Conservation (phyloP, 2,113 vertebrate genomes). For the Zapus hudsonius region DNA sequence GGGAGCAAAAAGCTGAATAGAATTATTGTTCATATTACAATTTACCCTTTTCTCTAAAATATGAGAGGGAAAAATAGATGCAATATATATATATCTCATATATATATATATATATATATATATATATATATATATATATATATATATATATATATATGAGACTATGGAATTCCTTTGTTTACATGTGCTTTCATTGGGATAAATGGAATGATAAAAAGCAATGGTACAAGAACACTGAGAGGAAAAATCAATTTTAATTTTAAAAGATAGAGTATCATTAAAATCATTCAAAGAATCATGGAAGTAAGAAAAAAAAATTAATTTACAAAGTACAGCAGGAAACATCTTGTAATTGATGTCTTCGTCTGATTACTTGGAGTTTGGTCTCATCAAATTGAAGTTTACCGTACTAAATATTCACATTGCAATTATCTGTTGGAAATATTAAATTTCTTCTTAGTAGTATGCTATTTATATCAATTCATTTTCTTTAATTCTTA, state of each 20-base stretch:
- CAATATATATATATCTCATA: background rate
- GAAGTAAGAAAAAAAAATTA: background rate
- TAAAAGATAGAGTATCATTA: background rate
- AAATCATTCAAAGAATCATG: background rate
- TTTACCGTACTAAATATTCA: background rate
- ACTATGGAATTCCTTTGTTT: background rate
- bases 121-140: no score
- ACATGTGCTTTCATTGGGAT: background rate
- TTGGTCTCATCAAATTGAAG: background rate
- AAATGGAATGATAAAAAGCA: background rate
- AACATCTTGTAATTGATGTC: background rate
- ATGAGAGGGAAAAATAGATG: background rate
- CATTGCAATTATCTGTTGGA: background rate
- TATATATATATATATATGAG: no score
- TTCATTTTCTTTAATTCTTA: background rate
- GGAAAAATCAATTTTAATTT: constrained; percentile 55
- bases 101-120: no score
- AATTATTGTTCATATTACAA: constrained; percentile 29
- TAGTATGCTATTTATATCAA: background rate
- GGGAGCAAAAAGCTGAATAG: background rate
- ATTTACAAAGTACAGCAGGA: background rate
- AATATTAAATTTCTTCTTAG: background rate
- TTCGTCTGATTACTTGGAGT: background rate
- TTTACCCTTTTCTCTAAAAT: constrained; percentile 26
- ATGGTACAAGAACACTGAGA: background rate